Conservation (phyloP, 2,888 invertebrate genomes). For the Epinotia bilunana region DNA sequence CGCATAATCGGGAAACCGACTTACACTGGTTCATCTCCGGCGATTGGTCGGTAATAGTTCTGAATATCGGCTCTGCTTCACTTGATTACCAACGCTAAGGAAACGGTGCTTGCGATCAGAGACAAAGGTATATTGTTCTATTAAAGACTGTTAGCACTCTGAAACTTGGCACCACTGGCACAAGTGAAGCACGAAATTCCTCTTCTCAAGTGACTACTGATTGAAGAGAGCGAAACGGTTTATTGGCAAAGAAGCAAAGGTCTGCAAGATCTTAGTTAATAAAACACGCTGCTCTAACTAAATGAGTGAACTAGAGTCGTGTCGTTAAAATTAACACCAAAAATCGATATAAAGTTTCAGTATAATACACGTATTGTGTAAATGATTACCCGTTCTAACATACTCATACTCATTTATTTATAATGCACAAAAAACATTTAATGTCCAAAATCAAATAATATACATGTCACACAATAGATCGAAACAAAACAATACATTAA, state of each 20-base stretch:
- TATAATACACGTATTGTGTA: no score
- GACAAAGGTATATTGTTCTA: constrained; percentile 46
- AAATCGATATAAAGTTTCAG: no score
- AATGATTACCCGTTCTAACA: no score
- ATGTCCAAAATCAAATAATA: no score
- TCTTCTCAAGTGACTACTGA: constrained; percentile 8
- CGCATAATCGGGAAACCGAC: not conserved
- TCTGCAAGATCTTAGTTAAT: not conserved
- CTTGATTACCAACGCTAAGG: constrained; percentile 47
- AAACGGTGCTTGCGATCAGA: constrained; percentile 44
- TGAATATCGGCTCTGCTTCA: constrained; percentile 16
- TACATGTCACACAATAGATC: no score
- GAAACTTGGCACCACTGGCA: constrained; percentile 46
- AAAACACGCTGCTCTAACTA: not conserved
- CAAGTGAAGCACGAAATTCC: constrained; percentile 36
- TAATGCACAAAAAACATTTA: no score
- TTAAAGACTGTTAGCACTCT: constrained; percentile 40
- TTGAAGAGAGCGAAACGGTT: constrained; percentile 4
- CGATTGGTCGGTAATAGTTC: not conserved
- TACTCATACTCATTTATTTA: no score
- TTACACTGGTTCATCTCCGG: not conserved
- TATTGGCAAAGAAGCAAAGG: not conserved
- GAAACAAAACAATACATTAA: no score
- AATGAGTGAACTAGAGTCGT: not conserved
- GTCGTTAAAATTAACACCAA: no score